Conservation (phyloP, 2,113 vertebrate species). For the Solea solea region DNA sequence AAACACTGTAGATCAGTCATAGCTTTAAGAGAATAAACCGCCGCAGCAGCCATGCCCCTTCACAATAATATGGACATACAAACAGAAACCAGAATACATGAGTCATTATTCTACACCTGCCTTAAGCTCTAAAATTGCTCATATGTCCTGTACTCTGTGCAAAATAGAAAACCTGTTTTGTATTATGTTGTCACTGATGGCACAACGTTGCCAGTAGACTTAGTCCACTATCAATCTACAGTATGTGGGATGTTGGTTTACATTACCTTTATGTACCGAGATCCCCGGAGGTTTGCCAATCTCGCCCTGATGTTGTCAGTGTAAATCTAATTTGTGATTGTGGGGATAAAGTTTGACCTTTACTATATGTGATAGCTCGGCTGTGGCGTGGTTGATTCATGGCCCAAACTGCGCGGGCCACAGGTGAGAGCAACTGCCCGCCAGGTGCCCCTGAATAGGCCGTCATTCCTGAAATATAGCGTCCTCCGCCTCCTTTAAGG, state of each 20-base stretch:
- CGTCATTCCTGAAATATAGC: constrained; percentile 51
- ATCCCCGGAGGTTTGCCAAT: constrained; percentile 27
- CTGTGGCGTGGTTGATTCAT: constrained; percentile 59
- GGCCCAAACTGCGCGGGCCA: constrained; percentile 28
- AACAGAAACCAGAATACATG: constrained; percentile 2
- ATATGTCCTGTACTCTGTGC: neutral
- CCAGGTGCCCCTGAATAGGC: constrained; percentile 52
- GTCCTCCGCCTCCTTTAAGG: constrained; percentile 8
- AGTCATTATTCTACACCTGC: neutral
- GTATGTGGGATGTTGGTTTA: constrained; percentile 10
- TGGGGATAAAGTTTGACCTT: constrained; percentile 62
- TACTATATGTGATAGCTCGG: constrained; percentile 32
- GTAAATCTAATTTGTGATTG: constrained; percentile 56
- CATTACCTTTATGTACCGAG: constrained; percentile 20
- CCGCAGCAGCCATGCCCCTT: neutral
- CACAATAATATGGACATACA: neutral
- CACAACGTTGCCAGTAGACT: constrained; percentile 8
- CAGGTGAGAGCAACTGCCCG: constrained; percentile 43
- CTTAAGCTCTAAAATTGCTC: neutral
- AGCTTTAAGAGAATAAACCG: too few relatives aligned
- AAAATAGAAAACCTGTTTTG: neutral
- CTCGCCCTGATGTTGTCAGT: constrained; percentile 23
- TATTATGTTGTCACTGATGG: constrained; percentile 10
- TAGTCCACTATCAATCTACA: constrained; percentile 28
- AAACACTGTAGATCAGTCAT: too few relatives aligned